Evolutionary conservation across 2,888 invertebrate genomes (phyloP).

Genomic region (Ptychoptera contaminata): DNA sequence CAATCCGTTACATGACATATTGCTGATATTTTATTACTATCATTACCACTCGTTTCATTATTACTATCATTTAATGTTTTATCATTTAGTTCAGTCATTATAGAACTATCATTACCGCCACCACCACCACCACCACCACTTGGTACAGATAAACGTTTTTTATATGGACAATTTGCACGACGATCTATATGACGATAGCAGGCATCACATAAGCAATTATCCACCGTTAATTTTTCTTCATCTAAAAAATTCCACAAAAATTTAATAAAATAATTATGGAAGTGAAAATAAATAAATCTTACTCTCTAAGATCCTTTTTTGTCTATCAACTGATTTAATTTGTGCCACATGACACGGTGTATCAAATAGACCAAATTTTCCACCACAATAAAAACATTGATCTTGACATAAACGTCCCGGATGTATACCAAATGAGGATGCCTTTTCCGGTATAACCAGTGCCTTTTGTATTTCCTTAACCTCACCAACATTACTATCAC

Average conservation of each 20-base stretch:
- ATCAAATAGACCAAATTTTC: slow-evolving; percentile 72
- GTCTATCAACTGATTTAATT: slow-evolving; percentile 66
- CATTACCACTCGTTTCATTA: not conserved
- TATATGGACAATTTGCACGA: slow-evolving; percentile 57
- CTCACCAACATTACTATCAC: slow-evolving; percentile 21
- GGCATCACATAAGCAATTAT: slow-evolving; percentile 76
- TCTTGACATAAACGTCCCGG: slow-evolving; percentile 68
- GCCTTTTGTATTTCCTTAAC: slow-evolving; percentile 29
- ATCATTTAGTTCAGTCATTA: not conserved
- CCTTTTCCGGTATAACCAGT: slow-evolving; percentile 75
- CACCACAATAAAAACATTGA: slow-evolving; percentile 75
- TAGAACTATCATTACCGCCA: slow-evolving; percentile 2
- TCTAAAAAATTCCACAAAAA: slow-evolving; percentile 28
- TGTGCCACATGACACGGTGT: slow-evolving; percentile 79
- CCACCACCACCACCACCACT: slow-evolving; percentile 11
- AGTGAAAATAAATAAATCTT: slow-evolving; percentile 13
- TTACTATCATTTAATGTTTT: slow-evolving; percentile 18
- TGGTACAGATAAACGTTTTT: slow-evolving; percentile 34
- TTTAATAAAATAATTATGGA: no score
- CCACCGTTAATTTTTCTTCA: slow-evolving; percentile 65
- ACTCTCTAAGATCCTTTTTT: slow-evolving; percentile 64
- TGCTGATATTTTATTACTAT: slow-evolving; percentile 12
- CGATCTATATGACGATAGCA: slow-evolving; percentile 76
- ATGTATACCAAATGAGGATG: slow-evolving; percentile 74
- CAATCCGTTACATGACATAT: slow-evolving; percentile 52